These are phyloP conservation scores for Parazoanthus atlanticus DNA, from an alignment of 92 coral and sea anemone genomes.

Conservation along the genomic window DNA sequence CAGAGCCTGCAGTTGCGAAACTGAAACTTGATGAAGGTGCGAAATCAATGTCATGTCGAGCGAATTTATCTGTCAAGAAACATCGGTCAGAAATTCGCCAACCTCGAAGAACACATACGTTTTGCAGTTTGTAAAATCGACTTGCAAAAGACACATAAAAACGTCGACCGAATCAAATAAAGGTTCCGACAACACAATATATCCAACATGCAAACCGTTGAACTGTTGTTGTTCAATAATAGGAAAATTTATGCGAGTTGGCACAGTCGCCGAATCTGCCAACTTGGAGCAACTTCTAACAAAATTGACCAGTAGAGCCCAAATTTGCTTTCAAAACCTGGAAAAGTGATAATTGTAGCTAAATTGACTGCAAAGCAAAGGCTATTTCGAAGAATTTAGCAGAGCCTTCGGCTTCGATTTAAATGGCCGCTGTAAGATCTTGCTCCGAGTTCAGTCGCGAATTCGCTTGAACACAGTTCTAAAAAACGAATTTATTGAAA, in stretches of 20 bases:
- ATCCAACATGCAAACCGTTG: not conserved
- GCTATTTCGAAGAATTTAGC: not conserved
- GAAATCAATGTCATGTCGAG: slow-evolving; percentile 22
- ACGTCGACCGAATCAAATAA: not conserved
- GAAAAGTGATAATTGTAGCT: not conserved
- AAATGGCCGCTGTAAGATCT: slow-evolving; percentile 16
- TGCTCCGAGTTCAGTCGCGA: not conserved
- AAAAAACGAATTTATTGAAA: not conserved
- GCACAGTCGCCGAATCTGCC: not conserved
- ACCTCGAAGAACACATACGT: not conserved
- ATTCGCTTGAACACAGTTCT: not conserved
- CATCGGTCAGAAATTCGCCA: not conserved
- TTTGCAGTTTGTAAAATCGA: not conserved
- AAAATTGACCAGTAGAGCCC: not conserved
- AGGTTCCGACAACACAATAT: not conserved
- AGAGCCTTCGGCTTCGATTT: slow-evolving; percentile 10
- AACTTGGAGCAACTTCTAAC: too few species aligned
- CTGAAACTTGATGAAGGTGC: slow-evolving; percentile 16
- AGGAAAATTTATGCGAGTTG: not conserved
- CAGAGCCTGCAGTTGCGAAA: slow-evolving; percentile 25
- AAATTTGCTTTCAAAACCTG: not conserved
- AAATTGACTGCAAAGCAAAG: not conserved
- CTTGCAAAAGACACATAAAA: not conserved
- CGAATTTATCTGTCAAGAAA: slow-evolving; percentile 31
- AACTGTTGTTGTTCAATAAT: not conserved